Percentiles rank a stretch among this genome's conserved stretches.
Conservation (phyloP, 2,888 invertebrate species). For the Orchesella flavescens region DNA sequence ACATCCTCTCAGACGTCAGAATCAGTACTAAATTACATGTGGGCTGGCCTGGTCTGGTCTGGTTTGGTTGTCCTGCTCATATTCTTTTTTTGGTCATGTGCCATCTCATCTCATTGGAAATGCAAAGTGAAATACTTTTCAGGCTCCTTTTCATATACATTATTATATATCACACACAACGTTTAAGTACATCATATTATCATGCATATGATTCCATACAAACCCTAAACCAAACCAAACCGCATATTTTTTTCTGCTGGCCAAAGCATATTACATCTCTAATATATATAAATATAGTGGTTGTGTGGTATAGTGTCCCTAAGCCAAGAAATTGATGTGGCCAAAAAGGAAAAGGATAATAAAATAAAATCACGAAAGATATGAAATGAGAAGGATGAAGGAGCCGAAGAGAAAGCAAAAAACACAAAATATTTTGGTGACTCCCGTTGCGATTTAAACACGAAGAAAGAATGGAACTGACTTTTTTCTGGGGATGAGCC, state of each 20-base stretch:
- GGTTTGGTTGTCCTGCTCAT: no score
- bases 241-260: conserved; percentile 56
- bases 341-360: conserved; percentile 33
- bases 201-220: no score
- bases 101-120: conserved; percentile 69
- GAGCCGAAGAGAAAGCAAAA: no score
- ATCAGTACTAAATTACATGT: no score
- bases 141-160: no score
- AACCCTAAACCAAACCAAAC: no score
- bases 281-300: background rate
- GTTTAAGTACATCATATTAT: conserved; percentile 31
- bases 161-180: no score
- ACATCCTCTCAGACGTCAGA: no score
- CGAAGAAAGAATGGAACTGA: conserved; percentile 33
- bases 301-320: no score
- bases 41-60: no score
- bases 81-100: conserved; percentile 63
- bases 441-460: conserved; percentile 35
- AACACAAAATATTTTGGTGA: conserved; percentile 11
- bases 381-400: no score
- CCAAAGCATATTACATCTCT: conserved; percentile 38
- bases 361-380: conserved; percentile 36
- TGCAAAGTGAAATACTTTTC: conserved; percentile 61
- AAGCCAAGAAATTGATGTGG: conserved; percentile 53
- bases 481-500: conserved; percentile 33